Evolutionary conservation across 2,888 invertebrate species (phyloP), one percentile per base, ranked within the genome.

Genomic region (Orgyia antiqua): DNA sequence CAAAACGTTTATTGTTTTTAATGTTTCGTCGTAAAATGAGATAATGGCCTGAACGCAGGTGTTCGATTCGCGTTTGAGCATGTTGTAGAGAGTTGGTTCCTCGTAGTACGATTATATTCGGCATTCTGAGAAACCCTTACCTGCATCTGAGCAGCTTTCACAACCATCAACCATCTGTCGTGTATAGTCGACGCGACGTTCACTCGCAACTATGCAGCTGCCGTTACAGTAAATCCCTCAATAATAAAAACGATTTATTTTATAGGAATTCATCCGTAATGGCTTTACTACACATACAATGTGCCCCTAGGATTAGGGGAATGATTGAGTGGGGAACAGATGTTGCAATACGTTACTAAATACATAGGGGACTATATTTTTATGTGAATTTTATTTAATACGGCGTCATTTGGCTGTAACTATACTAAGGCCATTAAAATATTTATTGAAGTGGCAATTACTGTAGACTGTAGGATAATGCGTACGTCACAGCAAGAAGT

Each of bases 71-170:
- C 70, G 64, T 66, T 64, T 54, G 60, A 66, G 61, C 63, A 64
- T 53, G 61, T 67, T 58, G 63, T 73, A 69, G 69, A 75, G 74
- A 74, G 71, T 67, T 68, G 70, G 64, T 84, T 83, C 77, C 67
- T 53, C 67, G 79, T 77, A 80, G 52, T 57, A 65, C 71, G 75
- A 82, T 80, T 84, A 82, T 80, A 83, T 83, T 86, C 74, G 82
- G 75, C 68, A 68, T 86, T 83, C 84, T 76, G 52, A 57, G 83
- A 84, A 84, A 63, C 70, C 67, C 72, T 64, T 83, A 83, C 84
- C 83, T 82, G 80, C 71, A 66, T 54, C 55, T 51, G 64, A 63
- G 70, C 66, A 62, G 72, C 84, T 77, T 76, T 76, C 79, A 69
- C 72, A 68, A 64, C 65, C 79, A 80, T 80, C 80, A 82, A 78